Evolutionary conservation across 2,113 vertebrate genomes (phyloP), one percentile per base, ranked within the genome.

Genomic region (Tyto alba): DNA sequence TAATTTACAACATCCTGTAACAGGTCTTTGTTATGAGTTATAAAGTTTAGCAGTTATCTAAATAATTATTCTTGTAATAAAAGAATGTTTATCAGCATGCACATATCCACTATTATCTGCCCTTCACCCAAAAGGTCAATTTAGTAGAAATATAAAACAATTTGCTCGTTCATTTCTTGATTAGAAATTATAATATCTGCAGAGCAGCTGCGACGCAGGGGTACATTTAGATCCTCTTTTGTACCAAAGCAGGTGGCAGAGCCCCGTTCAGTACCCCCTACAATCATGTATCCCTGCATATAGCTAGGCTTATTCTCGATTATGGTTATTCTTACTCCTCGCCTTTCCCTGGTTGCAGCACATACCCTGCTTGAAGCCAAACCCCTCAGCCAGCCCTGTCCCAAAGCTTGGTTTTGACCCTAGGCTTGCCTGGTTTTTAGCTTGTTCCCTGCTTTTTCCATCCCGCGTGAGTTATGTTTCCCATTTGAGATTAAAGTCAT

Each of bases 261-360:
- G 25, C 2, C 18, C 7, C 11, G 16, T 19, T 60, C 1, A 1
- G 36, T 13, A n/a, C 11, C 3, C 18, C 2, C 34, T 60, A 18
- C 34, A 12, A 26, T 40, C 43, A 30, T 11, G 1, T 13, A 17
- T 32, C 73, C 59, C 78, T 53, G 4, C 36, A 27, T 27, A 21
- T 4, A 82, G 9, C 3, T 7, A 10, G 11, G 59, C 10, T 73
- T 22, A 22, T 55, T 56, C 64, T 69, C 2, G 1, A 3, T 38
- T 77, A 29, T 21, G 12, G n/a, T 67, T 90, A 27, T 41, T 50
- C 26, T 41, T 34, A 6, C 6, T 78, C 30, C 41, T 53, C 1
- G 2, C 10, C 32, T 74, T 85, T 23, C 25, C 26, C 16, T n/a
- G 43, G 22, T 10, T 66, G 7, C n/a, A 53, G 34, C 29, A 7